phyloP scores from a whole-genome alignment of 2,113 vertebrate genomes.

The Xenus cinereus region DNA sequence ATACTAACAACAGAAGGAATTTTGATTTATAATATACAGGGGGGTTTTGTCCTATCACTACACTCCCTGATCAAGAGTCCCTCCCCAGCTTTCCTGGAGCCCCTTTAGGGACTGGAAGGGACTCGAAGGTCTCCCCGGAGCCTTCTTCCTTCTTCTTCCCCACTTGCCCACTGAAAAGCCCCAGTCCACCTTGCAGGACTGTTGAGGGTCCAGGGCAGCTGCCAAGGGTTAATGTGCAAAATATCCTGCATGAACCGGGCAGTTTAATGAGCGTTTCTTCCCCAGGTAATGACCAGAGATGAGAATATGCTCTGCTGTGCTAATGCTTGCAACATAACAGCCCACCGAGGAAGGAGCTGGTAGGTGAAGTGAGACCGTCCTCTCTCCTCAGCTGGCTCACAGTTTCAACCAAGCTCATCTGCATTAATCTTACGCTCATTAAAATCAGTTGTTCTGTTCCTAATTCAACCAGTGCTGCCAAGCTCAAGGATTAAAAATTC shows the following conservation, averaged over 20 bases:
- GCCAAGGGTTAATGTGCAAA: neutral
- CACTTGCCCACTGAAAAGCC: fast-evolving
- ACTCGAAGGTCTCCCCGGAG: neutral
- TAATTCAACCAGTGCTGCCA: neutral
- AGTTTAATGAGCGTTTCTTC: neutral
- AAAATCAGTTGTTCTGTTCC: conserved; percentile 30
- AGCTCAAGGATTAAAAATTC: conserved; percentile 31
- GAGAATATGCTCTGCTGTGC: neutral
- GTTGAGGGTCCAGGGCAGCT: neutral
- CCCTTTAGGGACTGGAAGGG: neutral
- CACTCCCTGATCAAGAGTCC: neutral
- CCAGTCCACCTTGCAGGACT: neutral
- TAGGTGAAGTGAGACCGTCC: neutral
- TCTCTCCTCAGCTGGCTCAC: neutral
- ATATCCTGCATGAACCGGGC: fast-evolving
- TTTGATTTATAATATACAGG: neutral
- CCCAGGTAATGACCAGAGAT: neutral
- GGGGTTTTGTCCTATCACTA: neutral
- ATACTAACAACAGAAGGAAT: neutral
- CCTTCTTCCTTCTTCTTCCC: neutral
- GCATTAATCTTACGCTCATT: conserved; percentile 49
- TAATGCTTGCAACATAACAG: neutral
- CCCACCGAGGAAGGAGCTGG: neutral
- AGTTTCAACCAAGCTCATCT: conserved; percentile 18
- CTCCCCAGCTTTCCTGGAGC: neutral